Evolutionary conservation across 2,797 vertebrate genomes (phyloP), one percentile per base, ranked within the genome.

Genomic region (Sebastes dallii): DNA sequence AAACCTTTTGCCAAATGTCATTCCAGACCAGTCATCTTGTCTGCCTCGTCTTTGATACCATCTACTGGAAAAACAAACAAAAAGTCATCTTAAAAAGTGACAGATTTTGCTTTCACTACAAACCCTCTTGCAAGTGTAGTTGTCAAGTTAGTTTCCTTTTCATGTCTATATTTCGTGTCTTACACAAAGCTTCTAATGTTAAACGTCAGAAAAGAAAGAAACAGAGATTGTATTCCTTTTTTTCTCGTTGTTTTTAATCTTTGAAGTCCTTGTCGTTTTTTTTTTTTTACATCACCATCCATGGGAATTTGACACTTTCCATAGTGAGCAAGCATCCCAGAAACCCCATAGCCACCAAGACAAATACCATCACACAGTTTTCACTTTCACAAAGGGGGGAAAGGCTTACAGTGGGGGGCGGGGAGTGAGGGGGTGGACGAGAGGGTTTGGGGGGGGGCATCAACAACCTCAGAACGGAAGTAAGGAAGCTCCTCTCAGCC

Each of bases 341-440:
- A 91, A 93, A 94, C 85, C 93, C 90, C 91, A 94, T 82, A 90
- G 90, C 90, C 93, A 93, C 91, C 90, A 82, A 92, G 90, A 95
- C 91, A 91, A 93, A 92, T 82, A 95, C 88, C 90, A 92, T 93
- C 91, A 92, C 89, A 94, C 92, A 94, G 86, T 85, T 94, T 65
- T 95, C 90, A 95, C 91, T 94, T 94, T 93, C 90, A 94, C 92
- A 81, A 91, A 91, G 62, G 81, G 61, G 73, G 85, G 77, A 60
- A 58, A 74, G 78, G 77, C 42, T 87, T 79, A 91, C 85, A 88
- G 72, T 80, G 74, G 68, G 71, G 24, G 16, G 56, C 3, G 2
- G 20, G 32, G 32, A 0, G 20, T 25, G 87, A 62, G 78, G 75
- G 68, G 74, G 59, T 20, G 55, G 36, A 42, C 16, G 20, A 65